Evolutionary conservation across 1,140 invertebrate genomes (phyloP).

Genomic region (Lucilia cuprina): DNA sequence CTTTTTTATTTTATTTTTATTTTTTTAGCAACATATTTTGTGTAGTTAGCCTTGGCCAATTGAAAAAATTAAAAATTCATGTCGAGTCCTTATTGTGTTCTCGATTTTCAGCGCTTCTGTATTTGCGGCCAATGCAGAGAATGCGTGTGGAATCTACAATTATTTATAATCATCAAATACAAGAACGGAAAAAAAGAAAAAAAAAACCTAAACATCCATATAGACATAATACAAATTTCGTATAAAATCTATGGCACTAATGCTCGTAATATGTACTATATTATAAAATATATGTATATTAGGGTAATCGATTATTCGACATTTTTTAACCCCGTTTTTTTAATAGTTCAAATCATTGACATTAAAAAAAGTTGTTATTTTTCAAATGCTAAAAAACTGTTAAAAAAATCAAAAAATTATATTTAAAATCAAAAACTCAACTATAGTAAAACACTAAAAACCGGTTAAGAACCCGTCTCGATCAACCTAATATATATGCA

Average conservation of each 20-base stretch:
- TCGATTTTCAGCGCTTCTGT: slow-evolving; percentile 30
- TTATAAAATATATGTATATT: too few species aligned
- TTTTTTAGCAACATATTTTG: neutral
- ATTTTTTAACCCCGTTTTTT: too few species aligned
- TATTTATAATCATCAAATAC: slow-evolving; percentile 27
- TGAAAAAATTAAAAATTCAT: slow-evolving; percentile 32
- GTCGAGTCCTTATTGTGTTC: slow-evolving; percentile 31
- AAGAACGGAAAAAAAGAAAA: neutral
- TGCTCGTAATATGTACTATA: too few species aligned
- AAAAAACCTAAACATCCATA: neutral
- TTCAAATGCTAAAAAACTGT: too few species aligned
- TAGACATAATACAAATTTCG: neutral
- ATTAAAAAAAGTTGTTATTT: too few species aligned
- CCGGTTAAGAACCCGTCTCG: too few species aligned
- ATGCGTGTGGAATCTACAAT: slow-evolving; percentile 29
- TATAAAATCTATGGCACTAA: neutral
- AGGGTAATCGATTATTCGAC: too few species aligned
- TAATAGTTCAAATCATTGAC: too few species aligned
- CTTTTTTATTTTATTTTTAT: neutral
- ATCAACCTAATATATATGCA: too few species aligned
- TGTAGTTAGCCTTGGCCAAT: slow-evolving; percentile 28
- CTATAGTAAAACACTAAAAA: too few species aligned
- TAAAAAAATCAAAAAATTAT: too few species aligned
- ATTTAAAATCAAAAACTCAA: too few species aligned
- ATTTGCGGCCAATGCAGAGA: slow-evolving; percentile 31